Conservation (phyloP, 2,888 invertebrate genomes). For the Drosophila subquinaria region DNA sequence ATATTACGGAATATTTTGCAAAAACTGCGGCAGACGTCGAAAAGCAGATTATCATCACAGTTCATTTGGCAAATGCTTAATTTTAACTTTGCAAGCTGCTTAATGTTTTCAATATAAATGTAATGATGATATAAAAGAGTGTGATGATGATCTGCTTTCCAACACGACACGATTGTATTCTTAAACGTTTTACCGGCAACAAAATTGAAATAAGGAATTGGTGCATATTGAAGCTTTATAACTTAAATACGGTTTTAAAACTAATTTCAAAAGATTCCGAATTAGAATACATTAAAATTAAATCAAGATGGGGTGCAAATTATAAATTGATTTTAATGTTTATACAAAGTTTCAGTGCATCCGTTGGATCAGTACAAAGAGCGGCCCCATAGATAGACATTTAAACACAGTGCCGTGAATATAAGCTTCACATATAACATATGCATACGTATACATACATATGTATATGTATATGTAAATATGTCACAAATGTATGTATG, state of each 20-base stretch:
- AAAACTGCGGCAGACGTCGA: background rate
- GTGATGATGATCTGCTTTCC: too few species aligned
- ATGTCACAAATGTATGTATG: slow-evolving; percentile 28
- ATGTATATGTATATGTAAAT: slow-evolving; percentile 20
- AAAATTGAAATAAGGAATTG: background rate
- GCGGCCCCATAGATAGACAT: slow-evolving; percentile 47
- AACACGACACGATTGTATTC: background rate
- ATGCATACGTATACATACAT: background rate
- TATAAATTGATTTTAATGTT: slow-evolving; percentile 11
- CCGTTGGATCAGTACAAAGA: slow-evolving; percentile 23
- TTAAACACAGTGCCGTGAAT: slow-evolving; percentile 35
- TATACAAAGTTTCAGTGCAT: slow-evolving; percentile 22
- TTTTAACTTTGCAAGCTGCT: background rate
- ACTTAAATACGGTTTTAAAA: background rate
- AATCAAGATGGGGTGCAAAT: background rate
- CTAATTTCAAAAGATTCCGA: background rate
- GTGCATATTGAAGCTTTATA: background rate
- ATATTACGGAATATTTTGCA: background rate
- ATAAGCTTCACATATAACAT: slow-evolving; percentile 33
- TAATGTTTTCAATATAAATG: background rate
- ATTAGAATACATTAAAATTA: background rate
- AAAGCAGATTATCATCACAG: background rate
- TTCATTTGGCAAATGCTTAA: background rate
- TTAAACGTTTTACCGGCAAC: background rate
- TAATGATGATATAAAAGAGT: background rate